Evolutionary conservation across 2,888 invertebrate genomes (phyloP), one percentile per base, ranked within the genome.

Genomic region (Amorpha juglandis): DNA sequence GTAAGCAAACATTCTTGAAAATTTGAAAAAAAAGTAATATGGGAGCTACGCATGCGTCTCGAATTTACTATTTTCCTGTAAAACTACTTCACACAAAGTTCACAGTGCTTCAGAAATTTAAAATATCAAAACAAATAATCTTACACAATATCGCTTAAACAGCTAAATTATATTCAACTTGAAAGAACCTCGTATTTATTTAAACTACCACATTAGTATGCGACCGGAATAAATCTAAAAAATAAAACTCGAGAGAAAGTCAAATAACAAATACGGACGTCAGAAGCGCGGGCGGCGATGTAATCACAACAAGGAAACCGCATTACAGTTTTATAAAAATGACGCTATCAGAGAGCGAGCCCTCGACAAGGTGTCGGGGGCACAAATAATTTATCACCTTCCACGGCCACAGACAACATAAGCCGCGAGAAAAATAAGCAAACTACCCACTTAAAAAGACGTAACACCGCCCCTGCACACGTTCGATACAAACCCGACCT

Each of bases 321-420:
- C 90, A 91, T 91, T 92, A 91, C 86, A 88, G 85, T 92, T 91
- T 92, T 87, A 92, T 91, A 91, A 91, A 92, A 91, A 92, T 92
- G 91, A 91, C 86, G 90, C 90, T 87, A 90, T 92, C 90, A 82
- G 78, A 75, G 73, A 73, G 74, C 78, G 78, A 77, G 77, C 84
- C 86, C 87, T 79, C 81, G 77, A 84, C 88, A 85, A 91, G 91
- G 90, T 91, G 92, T 90, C 89, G 82, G 89, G 27, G 89, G 83
- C 78, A 81, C 89, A 89, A 90, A 92, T 92, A 92, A 92, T 91
- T 92, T 91, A 92, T 92, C 78, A 87, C 88, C 82, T 81, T 80
- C 87, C 80, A 85, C 88, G 71, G 80, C 83, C 84, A 86, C 88
- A 89, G 91, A 91, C 92, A 92, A 89, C 86, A 87, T 88, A 90